Base-by-base conservation (phyloP, 2,888 invertebrate species). In the Tryphoninae sp. region DNA sequence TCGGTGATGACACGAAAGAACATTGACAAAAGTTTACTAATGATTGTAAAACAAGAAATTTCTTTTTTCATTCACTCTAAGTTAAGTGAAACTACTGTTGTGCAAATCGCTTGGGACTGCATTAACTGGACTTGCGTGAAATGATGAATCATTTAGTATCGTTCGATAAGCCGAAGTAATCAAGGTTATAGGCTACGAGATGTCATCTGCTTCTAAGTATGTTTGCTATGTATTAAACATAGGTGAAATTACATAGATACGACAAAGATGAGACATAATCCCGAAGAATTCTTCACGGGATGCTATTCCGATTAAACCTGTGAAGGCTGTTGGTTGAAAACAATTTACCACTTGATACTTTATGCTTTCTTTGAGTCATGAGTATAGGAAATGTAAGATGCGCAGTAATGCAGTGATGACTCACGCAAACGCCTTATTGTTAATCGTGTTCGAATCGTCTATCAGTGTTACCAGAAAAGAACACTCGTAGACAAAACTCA, bases 231-330 rank as follows among this genome's bases (percentile, higher is more conserved):
- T 53, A 53, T 51, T 16, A 51, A 13, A 49, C 49, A 49, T 51
- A 55, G 55, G 9, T 19, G 19, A 9, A 55, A 55, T 19, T 19
- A 33, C 33, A 55, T 19, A 9, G 33, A n/a, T 33, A 40, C 42
- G 19, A 8, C 16, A 23, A 62, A 42, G 16, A 62, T 42, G 42
- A 42, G 13, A 40, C 1, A 33, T 33, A 4, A 7, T 40, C 33
- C 61, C 8, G n/a, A 16, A 42, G 7, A 55, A 55, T 55, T 55
- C 8, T 55, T 55, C 55, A 11, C 55, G 11, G 9, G 8, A 55
- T 22, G 53, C 7, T 33, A 19, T 42, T 62, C 42, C 9, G 40
- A 62, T 62, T 40, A 16, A 62, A 62, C 16, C 62, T 62, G 40
- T 19, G 9, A 62, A 42, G 19, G 62, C 40, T 19, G 16, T 61